Evolutionary conservation across 2,888 invertebrate species (phyloP).

Genomic region (Polyommatus icarus): DNA sequence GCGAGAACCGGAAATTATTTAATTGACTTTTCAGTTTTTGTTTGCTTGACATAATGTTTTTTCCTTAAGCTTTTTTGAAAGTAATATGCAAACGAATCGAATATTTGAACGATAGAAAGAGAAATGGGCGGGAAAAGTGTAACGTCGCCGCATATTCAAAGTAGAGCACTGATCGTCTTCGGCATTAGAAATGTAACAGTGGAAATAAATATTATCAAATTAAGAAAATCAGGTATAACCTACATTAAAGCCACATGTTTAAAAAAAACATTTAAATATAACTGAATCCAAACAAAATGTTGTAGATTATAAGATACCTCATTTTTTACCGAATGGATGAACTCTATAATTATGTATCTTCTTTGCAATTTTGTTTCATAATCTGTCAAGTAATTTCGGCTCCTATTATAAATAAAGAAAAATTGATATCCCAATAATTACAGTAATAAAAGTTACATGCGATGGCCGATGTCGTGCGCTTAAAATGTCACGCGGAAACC

Average conservation of each 20-base stretch:
- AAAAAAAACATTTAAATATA: neutral
- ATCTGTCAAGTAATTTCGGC: too few relatives aligned
- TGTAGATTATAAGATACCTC: neutral
- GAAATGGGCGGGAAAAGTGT: conserved; percentile 15
- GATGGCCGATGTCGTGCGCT: neutral
- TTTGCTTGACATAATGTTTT: neutral
- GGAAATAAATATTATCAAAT: neutral
- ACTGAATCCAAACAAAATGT: neutral
- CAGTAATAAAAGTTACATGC: neutral
- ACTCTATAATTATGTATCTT: too few relatives aligned
- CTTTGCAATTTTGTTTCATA: too few relatives aligned
- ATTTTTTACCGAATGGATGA: too few relatives aligned
- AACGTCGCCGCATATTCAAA: conserved; percentile 1
- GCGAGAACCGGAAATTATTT: neutral
- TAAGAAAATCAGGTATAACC: neutral
- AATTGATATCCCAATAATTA: too few relatives aligned
- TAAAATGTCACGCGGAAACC: neutral
- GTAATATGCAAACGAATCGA: neutral
- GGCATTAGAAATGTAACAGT: conserved; percentile 10
- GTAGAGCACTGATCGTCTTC: conserved; percentile 2
- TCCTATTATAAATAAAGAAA: too few relatives aligned
- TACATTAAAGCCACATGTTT: neutral
- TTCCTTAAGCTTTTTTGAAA: neutral
- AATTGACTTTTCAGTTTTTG: neutral
- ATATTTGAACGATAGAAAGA: neutral